Percentiles rank a stretch among this genome's conserved stretches.
Evolutionary conservation across 1,140 invertebrate genomes (phyloP).

Genomic region (Lepidurus couesii): DNA sequence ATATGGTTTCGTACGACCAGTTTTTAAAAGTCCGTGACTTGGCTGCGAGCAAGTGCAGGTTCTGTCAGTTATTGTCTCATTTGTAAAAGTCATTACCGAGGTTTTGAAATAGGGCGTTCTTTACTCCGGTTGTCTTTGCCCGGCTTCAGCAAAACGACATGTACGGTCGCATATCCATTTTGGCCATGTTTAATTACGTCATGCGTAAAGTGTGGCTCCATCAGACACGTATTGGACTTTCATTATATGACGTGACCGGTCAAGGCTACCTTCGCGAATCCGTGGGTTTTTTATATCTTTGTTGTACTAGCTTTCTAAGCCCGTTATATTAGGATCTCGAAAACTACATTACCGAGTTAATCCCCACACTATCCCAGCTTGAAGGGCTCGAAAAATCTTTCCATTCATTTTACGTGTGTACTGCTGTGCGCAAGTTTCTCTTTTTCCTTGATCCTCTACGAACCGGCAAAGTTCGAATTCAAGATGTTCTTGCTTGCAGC

Average conservation of each 20-base stretch:
- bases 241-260: constrained; percentile 85
- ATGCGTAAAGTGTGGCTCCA: constrained; percentile 92
- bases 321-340: constrained; percentile 70
- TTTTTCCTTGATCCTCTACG: constrained; percentile 88
- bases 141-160: constrained; percentile 76
- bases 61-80: constrained; percentile 33
- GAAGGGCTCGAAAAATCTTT: constrained; percentile 87
- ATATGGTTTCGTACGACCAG: constrained; percentile 77
- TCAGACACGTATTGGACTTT: constrained; percentile 86
- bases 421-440: constrained; percentile 88
- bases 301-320: neutral
- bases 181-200: constrained; percentile 87
- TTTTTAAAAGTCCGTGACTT: constrained; percentile 68
- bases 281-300: constrained; percentile 48
- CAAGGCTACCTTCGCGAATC: constrained; percentile 85
- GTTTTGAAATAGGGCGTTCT: constrained; percentile 56
- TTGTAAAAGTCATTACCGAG: neutral
- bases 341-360: constrained; percentile 87
- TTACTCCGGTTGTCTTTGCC: constrained; percentile 77
- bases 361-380: constrained; percentile 81
- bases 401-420: constrained; percentile 93
- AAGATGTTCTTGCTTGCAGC: constrained; percentile 83
- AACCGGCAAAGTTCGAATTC: constrained; percentile 80
- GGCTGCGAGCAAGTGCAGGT: constrained; percentile 64
- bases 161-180: constrained; percentile 71